Percentiles rank a stretch among this genome's conserved stretches.
Evolutionary conservation across 2,113 vertebrate genomes (phyloP).

Genomic region (Lepus timidus): DNA sequence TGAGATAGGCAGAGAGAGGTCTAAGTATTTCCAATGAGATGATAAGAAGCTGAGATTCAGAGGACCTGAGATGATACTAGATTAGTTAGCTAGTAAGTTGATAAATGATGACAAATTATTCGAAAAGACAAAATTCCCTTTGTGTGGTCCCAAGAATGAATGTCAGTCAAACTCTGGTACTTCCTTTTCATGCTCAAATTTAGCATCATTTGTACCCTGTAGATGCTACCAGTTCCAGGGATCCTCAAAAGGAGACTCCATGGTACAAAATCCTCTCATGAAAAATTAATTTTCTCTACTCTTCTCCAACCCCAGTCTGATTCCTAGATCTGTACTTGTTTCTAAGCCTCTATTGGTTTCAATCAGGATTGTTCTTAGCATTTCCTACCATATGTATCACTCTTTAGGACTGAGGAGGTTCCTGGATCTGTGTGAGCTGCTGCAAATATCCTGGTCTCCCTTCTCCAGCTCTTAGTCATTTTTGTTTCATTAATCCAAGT

Average conservation of each 20-base stretch:
- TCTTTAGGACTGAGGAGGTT: neutral
- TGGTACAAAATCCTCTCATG: neutral
- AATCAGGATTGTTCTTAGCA: neutral
- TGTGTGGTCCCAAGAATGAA: neutral
- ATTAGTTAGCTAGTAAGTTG: neutral
- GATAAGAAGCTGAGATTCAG: neutral
- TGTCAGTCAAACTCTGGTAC: neutral
- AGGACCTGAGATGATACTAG: neutral
- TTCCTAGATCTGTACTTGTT: neutral
- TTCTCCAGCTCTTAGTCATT: neutral
- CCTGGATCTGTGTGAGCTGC: neutral
- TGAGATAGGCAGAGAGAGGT: neutral
- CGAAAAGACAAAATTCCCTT: neutral
- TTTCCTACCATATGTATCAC: neutral
- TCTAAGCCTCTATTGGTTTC: neutral
- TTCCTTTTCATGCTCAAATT: neutral
- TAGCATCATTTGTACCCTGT: neutral
- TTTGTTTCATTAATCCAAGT: neutral
- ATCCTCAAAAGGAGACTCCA: neutral
- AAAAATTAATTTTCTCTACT: neutral
- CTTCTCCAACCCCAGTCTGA: too few species aligned
- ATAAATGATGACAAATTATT: neutral
- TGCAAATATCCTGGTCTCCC: neutral
- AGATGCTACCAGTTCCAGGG: too few species aligned
- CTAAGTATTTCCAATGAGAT: neutral